These are phyloP conservation scores for Apotomis turbidana DNA, from an alignment of 2,888 invertebrate species.

Conservation along the genomic window DNA sequence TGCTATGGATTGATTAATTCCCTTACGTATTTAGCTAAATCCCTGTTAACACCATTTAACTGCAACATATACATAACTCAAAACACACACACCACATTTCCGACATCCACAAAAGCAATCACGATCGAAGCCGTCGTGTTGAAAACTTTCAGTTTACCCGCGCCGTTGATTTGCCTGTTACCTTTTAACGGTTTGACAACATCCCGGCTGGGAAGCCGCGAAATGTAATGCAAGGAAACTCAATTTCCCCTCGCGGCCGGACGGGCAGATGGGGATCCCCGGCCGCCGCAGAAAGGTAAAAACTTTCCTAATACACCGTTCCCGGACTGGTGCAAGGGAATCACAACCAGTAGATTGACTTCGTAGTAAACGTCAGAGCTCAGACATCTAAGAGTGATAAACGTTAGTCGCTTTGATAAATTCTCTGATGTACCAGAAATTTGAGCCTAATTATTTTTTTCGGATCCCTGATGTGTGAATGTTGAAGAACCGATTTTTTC, in stretches of 20 bases:
- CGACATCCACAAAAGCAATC: too few relatives aligned
- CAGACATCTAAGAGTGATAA: background rate
- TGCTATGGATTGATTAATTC: too few relatives aligned
- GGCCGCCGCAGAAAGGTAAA: conserved; percentile 56
- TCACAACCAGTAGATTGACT: conserved; percentile 12
- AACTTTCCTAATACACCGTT: conserved; percentile 62
- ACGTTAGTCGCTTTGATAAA: too few relatives aligned
- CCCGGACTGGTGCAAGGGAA: conserved; percentile 10
- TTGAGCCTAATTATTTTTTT: too few relatives aligned
- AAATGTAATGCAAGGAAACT: conserved; percentile 68
- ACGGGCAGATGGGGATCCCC: conserved; percentile 53
- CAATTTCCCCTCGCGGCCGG: conserved; percentile 65
- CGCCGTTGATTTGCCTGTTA: conserved; percentile 5
- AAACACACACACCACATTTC: too few relatives aligned
- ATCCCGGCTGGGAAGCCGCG: conserved; percentile 51
- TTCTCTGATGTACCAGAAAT: too few relatives aligned
- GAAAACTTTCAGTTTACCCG: background rate
- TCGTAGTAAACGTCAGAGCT: background rate
- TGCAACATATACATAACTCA: too few relatives aligned
- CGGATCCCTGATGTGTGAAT: too few relatives aligned
- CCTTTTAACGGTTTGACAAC: conserved; percentile 50
- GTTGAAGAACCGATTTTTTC: too few relatives aligned
- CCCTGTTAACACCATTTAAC: too few relatives aligned
- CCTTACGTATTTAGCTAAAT: too few relatives aligned
- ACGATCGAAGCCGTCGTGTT: too few relatives aligned